A percentile compares a stretch with the other conserved stretches of the same genome.
phyloP scores from a whole-genome alignment of 2,797 vertebrate species.

The Phrynocephalus vlangalii region DNA sequence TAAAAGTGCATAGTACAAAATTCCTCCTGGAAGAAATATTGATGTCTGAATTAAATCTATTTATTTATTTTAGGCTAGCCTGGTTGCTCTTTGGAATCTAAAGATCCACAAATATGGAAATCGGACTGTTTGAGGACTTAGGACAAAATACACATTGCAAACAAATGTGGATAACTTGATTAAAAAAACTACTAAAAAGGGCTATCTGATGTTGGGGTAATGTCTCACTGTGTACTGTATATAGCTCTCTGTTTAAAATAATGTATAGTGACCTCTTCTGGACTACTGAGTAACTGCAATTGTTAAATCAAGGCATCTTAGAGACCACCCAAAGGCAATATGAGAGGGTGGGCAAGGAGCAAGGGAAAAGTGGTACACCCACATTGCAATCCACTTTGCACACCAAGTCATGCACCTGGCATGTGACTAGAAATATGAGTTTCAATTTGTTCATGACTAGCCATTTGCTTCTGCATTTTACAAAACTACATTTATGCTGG shows the following conservation, averaged over 20 bases:
- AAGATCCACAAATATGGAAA: background rate
- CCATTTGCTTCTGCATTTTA: no score
- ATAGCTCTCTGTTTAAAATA: slow-evolving; percentile 30
- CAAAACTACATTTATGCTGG: no score
- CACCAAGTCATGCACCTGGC: no score
- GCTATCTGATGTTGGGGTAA: background rate
- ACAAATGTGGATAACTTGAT: no score
- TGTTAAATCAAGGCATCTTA: background rate
- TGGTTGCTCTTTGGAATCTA: background rate
- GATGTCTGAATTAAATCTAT: background rate
- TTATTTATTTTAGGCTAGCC: background rate
- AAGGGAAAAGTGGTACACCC: no score
- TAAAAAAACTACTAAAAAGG: background rate
- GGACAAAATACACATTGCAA: background rate
- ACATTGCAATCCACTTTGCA: no score
- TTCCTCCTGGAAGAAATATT: background rate
- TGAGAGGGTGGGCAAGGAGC: background rate
- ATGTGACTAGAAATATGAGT: no score
- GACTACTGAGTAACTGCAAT: slow-evolving; percentile 59
- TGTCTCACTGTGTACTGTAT: background rate
- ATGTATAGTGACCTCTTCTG: slow-evolving; percentile 68
- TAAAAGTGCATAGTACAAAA: background rate
- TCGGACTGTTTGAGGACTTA: background rate
- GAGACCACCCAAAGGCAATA: rapidly evolving
- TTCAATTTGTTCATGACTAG: no score